Base-by-base conservation (phyloP, 2,113 vertebrate genomes). In the Formicarius rufipectus region DNA sequence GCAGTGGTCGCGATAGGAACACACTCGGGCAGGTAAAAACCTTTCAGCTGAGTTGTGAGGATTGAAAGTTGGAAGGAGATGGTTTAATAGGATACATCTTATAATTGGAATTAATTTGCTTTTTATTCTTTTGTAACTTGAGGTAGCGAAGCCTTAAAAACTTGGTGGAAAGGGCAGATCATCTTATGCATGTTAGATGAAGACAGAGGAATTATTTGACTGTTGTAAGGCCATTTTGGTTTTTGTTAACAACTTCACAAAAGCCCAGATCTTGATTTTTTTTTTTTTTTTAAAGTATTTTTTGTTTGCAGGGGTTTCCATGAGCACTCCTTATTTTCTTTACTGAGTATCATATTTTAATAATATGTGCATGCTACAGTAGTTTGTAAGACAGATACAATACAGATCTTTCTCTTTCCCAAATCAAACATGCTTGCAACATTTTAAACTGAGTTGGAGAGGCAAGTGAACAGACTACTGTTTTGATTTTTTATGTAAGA, bases 1-100 rank as follows among this genome's bases (percentile, higher is more conserved):
- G 98, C 98, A 2, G 99, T 99, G 91, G 99, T 99, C 2, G 98
- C 99, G 9, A 99, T 99, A 87, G 99, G 99, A 97, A 99, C 99
- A 0, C 99, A 99, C 97, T 99, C 99, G 58, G 99, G 99, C 98
- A 99, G 99, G 99, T 99, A 98, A 96, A 33, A 0, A 0, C 25
- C 37, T 88, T 86, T 71, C 14, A 5, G 7, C 69, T 69, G 40
- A 76, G 4, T 59, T 68, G 10, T 33, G 47, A 4, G 59, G 31
- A 22, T 33, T 12, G 18, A 18, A 84, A 30, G 11, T 22, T 72
- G 24, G 30, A 71, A 77, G 40, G 19, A 77, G 23, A 21, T 5
- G 2, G 0, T 56, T 52, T 25, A 18, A 5, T 45, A 17, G 10
- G 30, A 7, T 2, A 2, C 1, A 2, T 37, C 12, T 81, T 44